These are phyloP conservation scores for Acrocephalus scirpaceus DNA, from an alignment of 2,797 vertebrate species.

Conservation along the genomic window DNA sequence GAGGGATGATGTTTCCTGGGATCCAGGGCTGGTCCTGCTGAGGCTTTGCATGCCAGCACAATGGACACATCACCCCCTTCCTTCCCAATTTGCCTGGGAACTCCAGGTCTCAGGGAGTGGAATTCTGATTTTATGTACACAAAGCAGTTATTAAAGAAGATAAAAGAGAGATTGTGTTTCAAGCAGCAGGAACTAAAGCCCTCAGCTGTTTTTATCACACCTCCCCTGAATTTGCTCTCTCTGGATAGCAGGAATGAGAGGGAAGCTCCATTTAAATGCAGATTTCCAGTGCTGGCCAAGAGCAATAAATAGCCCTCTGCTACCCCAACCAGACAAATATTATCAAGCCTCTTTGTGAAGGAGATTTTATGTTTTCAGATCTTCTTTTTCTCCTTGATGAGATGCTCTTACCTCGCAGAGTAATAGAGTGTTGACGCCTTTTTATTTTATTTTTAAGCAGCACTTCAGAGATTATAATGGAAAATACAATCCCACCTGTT, in stretches of 20 bases:
- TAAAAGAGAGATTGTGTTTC: conserved; percentile 33
- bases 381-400: not conserved
- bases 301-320: conserved; percentile 41
- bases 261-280: conserved; percentile 63
- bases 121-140: conserved; percentile 2
- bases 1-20: not conserved
- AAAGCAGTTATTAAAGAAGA: conserved; percentile 43
- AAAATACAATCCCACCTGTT: conserved; percentile 14
- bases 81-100: not conserved
- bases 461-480: conserved; percentile 20
- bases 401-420: conserved; percentile 19
- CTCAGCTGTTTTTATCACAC: not conserved
- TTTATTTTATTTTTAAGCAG: conserved; percentile 52
- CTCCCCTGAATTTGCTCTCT: conserved; percentile 20
- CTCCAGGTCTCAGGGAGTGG: not conserved
- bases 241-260: conserved; percentile 13
- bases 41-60: not conserved
- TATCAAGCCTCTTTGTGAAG: conserved; percentile 29
- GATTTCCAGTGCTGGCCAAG: conserved; percentile 44
- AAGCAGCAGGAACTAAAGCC: conserved; percentile 13
- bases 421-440: not conserved
- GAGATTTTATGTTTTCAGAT: conserved; percentile 5
- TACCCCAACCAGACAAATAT: not conserved
- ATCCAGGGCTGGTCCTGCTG: not conserved
- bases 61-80: not conserved